Evolutionary conservation across 2,888 invertebrate genomes (phyloP), one percentile per base, ranked within the genome.

Genomic region (Dicycla oo): DNA sequence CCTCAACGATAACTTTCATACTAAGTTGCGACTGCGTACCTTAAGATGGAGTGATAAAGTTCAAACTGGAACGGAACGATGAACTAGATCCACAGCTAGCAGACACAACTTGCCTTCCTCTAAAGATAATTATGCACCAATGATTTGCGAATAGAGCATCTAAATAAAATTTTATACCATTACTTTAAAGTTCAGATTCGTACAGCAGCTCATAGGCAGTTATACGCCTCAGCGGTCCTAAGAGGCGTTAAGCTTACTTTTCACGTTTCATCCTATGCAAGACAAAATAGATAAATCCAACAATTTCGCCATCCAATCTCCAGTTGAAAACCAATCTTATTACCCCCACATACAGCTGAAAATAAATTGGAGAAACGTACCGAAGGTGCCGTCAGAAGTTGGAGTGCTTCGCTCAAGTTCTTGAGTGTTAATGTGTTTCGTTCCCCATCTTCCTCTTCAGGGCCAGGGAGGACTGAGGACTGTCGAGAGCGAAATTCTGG

Each of bases 341-440:
- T 5, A 1, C 0, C 3, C 1, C 5, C 10, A 11, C 0, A 20
- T 51, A 76, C 2, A 45, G 76, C 49, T 4, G 13, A 62, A 56
- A 66, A 53, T 69, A 26, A 10, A 66, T 23, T 49, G 51, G 4
- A 20, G 56, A 63, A 47, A 96, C 97, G 97, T 96, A 98, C 98
- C 96, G 98, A 97, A 71, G 98, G 98, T 57, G 98, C 97, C 47
- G 98, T 98, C 81, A 98, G 95, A 77, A 98, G 96, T 87, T 98
- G 97, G 84, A 98, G 97, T 51, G 98, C 98, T 88, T 98, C 97
- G 89, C 98, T 98, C 86, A 98, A 95, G 90, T 98, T 97, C 92
- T 98, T 98, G 91, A 98, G 92, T 84, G 98, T 98, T 79, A 98
- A 94, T 2, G 97, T 97, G 88, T 97, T 97, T 81, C 96, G 96